Evolutionary conservation across 2,113 vertebrate species (phyloP), one percentile per base, ranked within the genome.

Genomic region (Urocolius indicus): DNA sequence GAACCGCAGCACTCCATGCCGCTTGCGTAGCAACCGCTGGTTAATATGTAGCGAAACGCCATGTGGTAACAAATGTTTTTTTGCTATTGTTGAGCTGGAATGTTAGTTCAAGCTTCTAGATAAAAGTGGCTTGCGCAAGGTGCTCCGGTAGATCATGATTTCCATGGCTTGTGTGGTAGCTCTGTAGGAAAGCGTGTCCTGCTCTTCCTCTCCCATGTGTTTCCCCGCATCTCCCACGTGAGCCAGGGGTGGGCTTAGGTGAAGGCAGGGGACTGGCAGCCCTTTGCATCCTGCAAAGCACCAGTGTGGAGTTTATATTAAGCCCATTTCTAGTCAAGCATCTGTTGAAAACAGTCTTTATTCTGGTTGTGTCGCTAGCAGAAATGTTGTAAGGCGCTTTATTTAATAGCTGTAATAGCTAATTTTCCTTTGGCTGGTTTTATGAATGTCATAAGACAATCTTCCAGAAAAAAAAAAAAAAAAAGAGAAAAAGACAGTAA

Each of bases 81-180:
- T 82, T 93, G 84, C 90, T 92, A 83, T 97, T 93, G 78, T 57
- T 66, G 87, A 86, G 82, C 97, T 96, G 97, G 97, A 97, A 96
- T 97, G 90, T 96, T 93, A 95, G 92, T 94, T 96, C 94, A 95
- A 95, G 95, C 96, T 97, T 98, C 62, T 95, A 97, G 95, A 97
- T 97, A 97, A 95, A 95, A 94, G 91, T 63, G 88, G 95, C 93
- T 96, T 95, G 94, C 75, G 75, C 91, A 95, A 91, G 84, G 69
- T 16, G 29, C 91, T 76, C 85, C 3, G n/a, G 57, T 77, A 86
- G 94, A 78, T 76, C 65, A 93, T 95, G 71, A 73, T 69, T 87
- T 88, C 91, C 91, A 93, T 96, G 93, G 91, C 93, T 94, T 94
- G 81, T 93, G 77, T 6, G 6, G 72, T 94, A 89, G 94, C 92